phyloP scores from a whole-genome alignment of 2,888 invertebrate species.

The Drosophila helvetica region DNA sequence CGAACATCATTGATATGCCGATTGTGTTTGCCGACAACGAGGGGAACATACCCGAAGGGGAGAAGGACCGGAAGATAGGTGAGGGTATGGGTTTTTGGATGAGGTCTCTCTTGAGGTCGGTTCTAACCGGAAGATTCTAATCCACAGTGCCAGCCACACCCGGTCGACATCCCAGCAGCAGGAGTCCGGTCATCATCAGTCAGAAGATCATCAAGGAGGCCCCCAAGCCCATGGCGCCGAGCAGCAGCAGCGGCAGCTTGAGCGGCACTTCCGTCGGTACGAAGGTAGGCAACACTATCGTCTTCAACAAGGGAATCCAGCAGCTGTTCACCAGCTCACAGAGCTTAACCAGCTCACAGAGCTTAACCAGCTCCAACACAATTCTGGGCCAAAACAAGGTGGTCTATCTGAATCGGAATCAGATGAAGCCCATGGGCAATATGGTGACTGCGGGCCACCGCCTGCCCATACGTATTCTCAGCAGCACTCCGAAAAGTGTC shows the following conservation, averaged over 20 bases:
- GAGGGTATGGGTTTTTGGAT: neutral
- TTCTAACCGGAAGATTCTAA: neutral
- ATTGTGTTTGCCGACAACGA: slow-evolving; percentile 88
- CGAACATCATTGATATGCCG: slow-evolving; percentile 87
- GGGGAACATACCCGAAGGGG: slow-evolving; percentile 73
- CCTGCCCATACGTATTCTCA: slow-evolving; percentile 59
- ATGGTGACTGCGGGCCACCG: slow-evolving; percentile 52
- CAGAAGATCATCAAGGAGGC: slow-evolving; percentile 81
- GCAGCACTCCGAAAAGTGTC: slow-evolving; percentile 40
- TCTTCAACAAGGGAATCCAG: slow-evolving; percentile 75
- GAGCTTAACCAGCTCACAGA: slow-evolving; percentile 13
- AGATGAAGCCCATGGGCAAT: slow-evolving; percentile 80
- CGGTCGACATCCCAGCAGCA: slow-evolving; percentile 22
- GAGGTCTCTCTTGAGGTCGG: neutral
- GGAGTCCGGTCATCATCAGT: slow-evolving; percentile 74
- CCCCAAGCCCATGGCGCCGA: slow-evolving; percentile 12
- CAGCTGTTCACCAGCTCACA: slow-evolving; percentile 59
- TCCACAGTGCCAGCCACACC: slow-evolving; percentile 4
- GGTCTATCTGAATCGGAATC: slow-evolving; percentile 82
- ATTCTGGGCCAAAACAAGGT: slow-evolving; percentile 76
- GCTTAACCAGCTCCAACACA: slow-evolving; percentile 10
- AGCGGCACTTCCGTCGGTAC: slow-evolving; percentile 20
- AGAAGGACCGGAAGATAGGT: slow-evolving; percentile 34
- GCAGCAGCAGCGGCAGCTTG: neutral
- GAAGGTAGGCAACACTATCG: slow-evolving; percentile 66